Conservation (phyloP, 2,113 vertebrate species). For the Vulpes lagopus region DNA sequence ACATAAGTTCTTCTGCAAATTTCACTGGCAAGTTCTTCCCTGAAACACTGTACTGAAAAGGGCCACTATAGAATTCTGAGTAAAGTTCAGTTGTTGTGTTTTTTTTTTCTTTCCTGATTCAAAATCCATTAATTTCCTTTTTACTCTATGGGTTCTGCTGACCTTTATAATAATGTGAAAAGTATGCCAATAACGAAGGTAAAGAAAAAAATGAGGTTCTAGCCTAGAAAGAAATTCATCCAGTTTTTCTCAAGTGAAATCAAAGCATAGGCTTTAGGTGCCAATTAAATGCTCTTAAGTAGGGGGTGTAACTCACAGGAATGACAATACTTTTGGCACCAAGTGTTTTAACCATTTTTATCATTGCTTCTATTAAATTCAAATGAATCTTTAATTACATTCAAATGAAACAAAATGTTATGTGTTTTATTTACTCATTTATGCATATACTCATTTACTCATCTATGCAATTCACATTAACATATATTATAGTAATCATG, state of each 20-base stretch:
- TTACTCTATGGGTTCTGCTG: constrained; percentile 46
- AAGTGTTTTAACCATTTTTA: not conserved
- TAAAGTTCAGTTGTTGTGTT: constrained; percentile 75
- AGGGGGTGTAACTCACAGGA: not conserved
- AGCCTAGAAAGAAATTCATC: constrained; percentile 18
- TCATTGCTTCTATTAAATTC: not conserved
- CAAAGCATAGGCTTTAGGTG: not conserved
- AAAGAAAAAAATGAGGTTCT: constrained; percentile 58
- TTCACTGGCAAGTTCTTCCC: constrained; percentile 72
- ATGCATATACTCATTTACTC: not conserved
- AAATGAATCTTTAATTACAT: not conserved
- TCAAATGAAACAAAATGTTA: not conserved
- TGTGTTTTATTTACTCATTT: not conserved
- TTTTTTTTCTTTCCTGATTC: constrained; percentile 59
- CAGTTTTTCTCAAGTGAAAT: constrained; percentile 38
- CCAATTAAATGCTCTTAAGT: not conserved
- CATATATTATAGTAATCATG: not conserved
- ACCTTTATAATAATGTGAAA: constrained; percentile 73
- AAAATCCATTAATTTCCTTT: constrained; percentile 79
- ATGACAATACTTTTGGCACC: not conserved
- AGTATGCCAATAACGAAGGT: constrained; percentile 54
- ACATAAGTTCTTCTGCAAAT: constrained; percentile 82
- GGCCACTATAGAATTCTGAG: constrained; percentile 79
- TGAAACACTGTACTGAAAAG: constrained; percentile 58
- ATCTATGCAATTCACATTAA: not conserved